Evolutionary conservation across 2,888 invertebrate species (phyloP).

Genomic region (Cyaniris semiargus): DNA sequence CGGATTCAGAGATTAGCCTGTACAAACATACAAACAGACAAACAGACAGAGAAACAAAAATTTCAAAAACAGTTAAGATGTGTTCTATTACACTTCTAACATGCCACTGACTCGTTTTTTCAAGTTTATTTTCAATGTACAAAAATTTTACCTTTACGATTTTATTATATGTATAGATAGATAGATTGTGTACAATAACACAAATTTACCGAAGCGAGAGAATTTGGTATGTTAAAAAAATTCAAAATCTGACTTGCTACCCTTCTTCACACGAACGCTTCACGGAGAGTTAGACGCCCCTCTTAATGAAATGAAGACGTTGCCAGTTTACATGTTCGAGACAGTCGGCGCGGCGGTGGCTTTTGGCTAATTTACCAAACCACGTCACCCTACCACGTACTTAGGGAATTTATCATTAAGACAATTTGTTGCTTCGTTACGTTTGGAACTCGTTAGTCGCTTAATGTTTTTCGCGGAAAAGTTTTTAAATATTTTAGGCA

Average conservation of each 20-base stretch:
- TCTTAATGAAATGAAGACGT: slow-evolving; percentile 64
- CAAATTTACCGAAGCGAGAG: too few relatives aligned
- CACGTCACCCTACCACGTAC: slow-evolving; percentile 32
- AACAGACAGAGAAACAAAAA: too few relatives aligned
- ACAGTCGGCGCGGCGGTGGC: slow-evolving; percentile 47
- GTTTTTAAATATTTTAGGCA: background rate
- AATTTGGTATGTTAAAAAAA: background rate
- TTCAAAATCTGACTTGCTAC: slow-evolving; percentile 33
- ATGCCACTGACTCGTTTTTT: too few relatives aligned
- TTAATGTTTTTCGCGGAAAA: background rate
- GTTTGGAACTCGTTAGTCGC: background rate
- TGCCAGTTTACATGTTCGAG: slow-evolving; percentile 56
- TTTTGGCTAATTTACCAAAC: slow-evolving; percentile 49
- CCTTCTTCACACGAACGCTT: slow-evolving; percentile 34
- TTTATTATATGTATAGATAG: too few relatives aligned
- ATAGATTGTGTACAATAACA: too few relatives aligned
- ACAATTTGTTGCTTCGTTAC: slow-evolving; percentile 30
- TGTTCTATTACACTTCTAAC: too few relatives aligned
- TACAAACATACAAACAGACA: too few relatives aligned
- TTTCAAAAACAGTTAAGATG: too few relatives aligned
- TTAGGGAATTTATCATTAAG: slow-evolving; percentile 36
- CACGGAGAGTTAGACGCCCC: slow-evolving; percentile 51
- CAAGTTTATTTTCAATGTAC: too few relatives aligned
- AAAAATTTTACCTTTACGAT: too few relatives aligned
- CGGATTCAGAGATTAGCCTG: too few relatives aligned